Evolutionary conservation across 2,113 vertebrate species (phyloP).

Genomic region (Chunga burmeisteri): DNA sequence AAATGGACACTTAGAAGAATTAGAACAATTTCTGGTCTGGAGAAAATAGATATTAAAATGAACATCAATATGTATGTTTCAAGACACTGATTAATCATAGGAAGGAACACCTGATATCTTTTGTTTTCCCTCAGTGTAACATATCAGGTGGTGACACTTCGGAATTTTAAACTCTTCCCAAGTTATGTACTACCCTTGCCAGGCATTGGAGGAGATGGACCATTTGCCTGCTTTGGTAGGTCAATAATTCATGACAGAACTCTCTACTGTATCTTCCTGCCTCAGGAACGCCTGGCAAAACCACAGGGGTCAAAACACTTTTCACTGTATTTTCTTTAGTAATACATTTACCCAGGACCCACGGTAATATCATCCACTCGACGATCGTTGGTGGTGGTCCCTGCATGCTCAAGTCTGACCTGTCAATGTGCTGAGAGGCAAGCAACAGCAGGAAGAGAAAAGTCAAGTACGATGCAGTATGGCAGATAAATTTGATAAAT

Average conservation of each 20-base stretch:
- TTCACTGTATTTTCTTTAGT: conserved; percentile 76
- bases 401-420: conserved; percentile 77
- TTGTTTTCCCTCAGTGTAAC: background rate
- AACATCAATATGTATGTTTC: background rate
- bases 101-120: background rate
- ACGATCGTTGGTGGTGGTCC: conserved; percentile 88
- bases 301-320: conserved; percentile 7
- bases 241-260: background rate
- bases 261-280: background rate
- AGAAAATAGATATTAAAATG: background rate
- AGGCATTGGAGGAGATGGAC: background rate
- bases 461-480: conserved; percentile 97
- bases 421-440: conserved; percentile 91
- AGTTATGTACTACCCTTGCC: background rate
- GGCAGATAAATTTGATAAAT: conserved; percentile 99
- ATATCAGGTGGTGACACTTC: background rate
- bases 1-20: background rate
- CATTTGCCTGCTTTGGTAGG: background rate
- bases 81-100: background rate
- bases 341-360: conserved; percentile 95
- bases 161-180: background rate
- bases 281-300: background rate
- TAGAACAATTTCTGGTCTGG: background rate
- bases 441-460: conserved; percentile 94
- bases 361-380: conserved; percentile 99